Evolutionary conservation across 1,140 invertebrate genomes (phyloP), one percentile per base, ranked within the genome.

Genomic region (Calephelis nemesis): DNA sequence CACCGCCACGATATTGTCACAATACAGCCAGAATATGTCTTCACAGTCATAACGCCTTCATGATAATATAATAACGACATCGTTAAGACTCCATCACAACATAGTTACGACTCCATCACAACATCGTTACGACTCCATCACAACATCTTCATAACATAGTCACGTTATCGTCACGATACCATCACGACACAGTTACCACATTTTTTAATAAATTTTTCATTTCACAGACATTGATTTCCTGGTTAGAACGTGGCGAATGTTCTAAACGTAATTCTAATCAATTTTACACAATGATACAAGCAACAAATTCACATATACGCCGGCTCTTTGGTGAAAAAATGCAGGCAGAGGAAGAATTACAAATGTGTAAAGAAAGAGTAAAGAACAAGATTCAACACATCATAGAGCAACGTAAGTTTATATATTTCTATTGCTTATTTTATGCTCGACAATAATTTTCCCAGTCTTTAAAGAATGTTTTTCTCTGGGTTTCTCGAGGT

Each of bases 281-380:
- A 10, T 98, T 99, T 90, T 98, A 98, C 84, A 97, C 97, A 3
- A 98, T 99, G 97, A 97, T 99, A 67, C 98, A 98, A 88, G 97
- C 96, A 12, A 97, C 97, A 0, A 98, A 98, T 91, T 96, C 97
- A 1, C 97, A 98, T 74, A 96, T 98, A 0, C 93, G 97, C 19
- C 92, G 97, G 67, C 90, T 98, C 3, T 93, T 97, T 30, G 94
- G 93, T 66, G 98, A 99, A 83, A 98, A 98, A 90, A 93, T 94
- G 50, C 94, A 95, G 65, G 95, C 96, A 76, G 97, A 98, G 89
- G 97, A 98, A 70, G 97, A 99, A 85, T 82, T 98, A 7, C 94
- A 95, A 66, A 95, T 95, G 77, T 96, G 96, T n/a, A 97, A 96
- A 84, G 96, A 98, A 77, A 94, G 96, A 69, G 95, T 97, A 83